A percentile compares a stretch with the other conserved stretches of the same genome.
Conservation (phyloP, 2,797 vertebrate genomes). For the Nyctalus aviator region DNA sequence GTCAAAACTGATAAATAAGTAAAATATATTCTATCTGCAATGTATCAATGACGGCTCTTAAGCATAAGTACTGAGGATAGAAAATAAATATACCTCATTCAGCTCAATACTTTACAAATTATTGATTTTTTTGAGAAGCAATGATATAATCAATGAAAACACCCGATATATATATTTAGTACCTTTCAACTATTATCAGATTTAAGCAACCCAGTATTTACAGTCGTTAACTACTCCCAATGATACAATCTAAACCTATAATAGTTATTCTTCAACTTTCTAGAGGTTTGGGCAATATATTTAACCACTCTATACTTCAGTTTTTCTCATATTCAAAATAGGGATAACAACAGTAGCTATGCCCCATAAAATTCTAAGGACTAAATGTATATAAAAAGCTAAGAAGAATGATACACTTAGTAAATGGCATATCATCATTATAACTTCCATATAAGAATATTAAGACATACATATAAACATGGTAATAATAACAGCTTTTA, state of each 20-base stretch:
- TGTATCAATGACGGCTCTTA: neutral
- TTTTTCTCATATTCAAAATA: neutral
- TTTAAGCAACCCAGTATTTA: conserved; percentile 11
- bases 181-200: neutral
- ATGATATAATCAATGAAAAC: neutral
- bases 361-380: neutral
- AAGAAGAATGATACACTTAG: neutral
- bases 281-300: neutral
- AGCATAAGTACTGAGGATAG: neutral
- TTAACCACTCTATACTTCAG: neutral
- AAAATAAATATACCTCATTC: neutral
- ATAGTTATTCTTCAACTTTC: neutral
- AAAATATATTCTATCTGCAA: neutral
- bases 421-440: neutral
- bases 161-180: too few relatives aligned
- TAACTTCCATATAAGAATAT: neutral
- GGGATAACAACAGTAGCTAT: neutral
- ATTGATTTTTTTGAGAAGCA: neutral
- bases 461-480: neutral
- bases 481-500: neutral
- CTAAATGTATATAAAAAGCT: neutral
- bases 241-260: neutral
- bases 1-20: neutral
- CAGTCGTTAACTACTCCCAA: neutral
- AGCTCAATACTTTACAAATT: neutral